Evolutionary conservation across 2,888 invertebrate genomes (phyloP), one percentile per base, ranked within the genome.

Genomic region (Ectemnius continuus): DNA sequence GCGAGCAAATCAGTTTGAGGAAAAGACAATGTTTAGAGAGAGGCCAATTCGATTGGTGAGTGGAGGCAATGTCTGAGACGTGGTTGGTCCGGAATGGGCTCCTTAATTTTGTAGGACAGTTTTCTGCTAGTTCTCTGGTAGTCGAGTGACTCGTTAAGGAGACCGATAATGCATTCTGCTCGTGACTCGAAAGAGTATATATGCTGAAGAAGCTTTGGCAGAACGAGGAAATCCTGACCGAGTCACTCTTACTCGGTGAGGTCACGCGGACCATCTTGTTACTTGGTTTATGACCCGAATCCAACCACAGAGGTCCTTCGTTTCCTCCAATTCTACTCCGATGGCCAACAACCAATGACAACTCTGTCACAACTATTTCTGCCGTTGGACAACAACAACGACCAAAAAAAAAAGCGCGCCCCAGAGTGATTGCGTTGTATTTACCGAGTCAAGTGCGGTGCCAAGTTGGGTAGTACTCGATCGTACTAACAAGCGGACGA

Each of bases 261-360:
- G 67, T 67, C 64, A 28, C 56, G 36, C 57, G 61, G 70, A 73
- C 67, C 67, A 70, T 73, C 73, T 70, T 70, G 76, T 76, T 76
- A 74, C 64, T 60, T 61, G 70, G 73, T 67, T 76, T 76, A 73
- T 52, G 61, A 52, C 61, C 23, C 36, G 59, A 61, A 70, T 73
- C 70, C 67, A 67, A 28, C 45, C n/a, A 45, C 16, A 26, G 61
- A 72, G 52, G 52, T 48, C 61, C 20, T 58, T 71, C 71, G 60
- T 66, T 67, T 67, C 62, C 59, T 23, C 58, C 11, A 20, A 48
- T 62, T 62, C 20, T 48, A 20, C 23, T 26, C 26, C 14, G 13
- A 11, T 4, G 1, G n/a, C 26, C 36, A 18, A 45, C 64, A 36
- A 56, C n/a, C 45, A 20, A 14, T 36, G 36, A 36, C 57, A 36